These are phyloP conservation scores for Eidolon dupreanum DNA, from an alignment of 2,797 vertebrate genomes.

Conservation along the genomic window DNA sequence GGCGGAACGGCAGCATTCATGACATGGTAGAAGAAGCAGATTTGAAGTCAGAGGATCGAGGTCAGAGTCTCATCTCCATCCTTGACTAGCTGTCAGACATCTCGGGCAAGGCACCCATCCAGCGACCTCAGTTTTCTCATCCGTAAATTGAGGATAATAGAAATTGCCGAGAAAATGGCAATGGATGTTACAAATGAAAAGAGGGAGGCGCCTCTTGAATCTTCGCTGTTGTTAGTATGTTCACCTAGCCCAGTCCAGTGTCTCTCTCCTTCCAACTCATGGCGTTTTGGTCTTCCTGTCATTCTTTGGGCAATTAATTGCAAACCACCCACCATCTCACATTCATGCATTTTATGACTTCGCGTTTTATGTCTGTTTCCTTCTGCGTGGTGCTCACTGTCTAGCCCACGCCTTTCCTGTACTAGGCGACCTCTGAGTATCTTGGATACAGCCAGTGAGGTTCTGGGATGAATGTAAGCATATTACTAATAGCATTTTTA, in stretches of 20 bases:
- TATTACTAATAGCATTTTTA: background rate
- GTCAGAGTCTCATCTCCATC: background rate
- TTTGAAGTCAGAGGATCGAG: background rate
- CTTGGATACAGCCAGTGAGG: too few relatives aligned
- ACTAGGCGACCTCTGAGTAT: background rate
- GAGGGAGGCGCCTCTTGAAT: background rate
- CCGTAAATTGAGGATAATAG: background rate
- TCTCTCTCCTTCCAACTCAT: background rate
- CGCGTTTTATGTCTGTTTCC: background rate
- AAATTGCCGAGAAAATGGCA: background rate
- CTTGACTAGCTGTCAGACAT: background rate
- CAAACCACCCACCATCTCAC: rapidly evolving
- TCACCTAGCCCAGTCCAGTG: background rate
- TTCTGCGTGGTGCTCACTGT: background rate
- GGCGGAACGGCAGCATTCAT: rapidly evolving
- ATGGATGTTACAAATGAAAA: background rate
- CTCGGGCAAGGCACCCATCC: background rate
- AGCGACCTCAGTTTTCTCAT: background rate
- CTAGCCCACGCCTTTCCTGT: background rate
- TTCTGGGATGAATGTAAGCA: background rate
- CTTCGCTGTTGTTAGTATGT: too few relatives aligned
- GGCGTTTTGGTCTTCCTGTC: background rate
- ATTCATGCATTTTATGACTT: rapidly evolving
- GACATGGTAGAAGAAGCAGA: background rate
- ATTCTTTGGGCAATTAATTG: background rate